Evolutionary conservation across 2,113 vertebrate genomes (phyloP).

Genomic region (Rhinoderma darwinii): DNA sequence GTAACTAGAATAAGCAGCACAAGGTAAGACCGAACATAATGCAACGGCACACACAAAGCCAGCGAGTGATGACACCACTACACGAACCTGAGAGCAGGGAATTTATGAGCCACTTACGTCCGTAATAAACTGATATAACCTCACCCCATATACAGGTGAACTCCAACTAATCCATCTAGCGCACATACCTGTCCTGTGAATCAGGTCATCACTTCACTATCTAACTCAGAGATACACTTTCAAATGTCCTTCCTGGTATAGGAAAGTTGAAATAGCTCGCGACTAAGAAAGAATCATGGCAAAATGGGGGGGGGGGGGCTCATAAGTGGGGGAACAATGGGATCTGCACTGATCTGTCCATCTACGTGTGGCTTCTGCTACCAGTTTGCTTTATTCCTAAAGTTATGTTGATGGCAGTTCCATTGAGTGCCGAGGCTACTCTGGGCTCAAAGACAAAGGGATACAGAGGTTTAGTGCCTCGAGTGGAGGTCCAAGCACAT

Average conservation of each 20-base stretch:
- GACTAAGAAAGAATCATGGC: too few species aligned
- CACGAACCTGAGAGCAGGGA: not conserved
- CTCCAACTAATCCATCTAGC: not conserved
- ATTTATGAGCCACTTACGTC: not conserved
- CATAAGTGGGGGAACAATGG: too few species aligned
- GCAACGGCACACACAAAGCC: not conserved
- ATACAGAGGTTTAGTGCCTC: too few species aligned
- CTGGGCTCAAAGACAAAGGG: too few species aligned
- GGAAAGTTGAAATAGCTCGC: not conserved
- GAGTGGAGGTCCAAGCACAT: too few species aligned
- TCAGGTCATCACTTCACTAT: not conserved
- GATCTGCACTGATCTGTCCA: too few species aligned
- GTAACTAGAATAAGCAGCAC: not conserved
- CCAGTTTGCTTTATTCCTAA: too few species aligned
- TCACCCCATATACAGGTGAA: not conserved
- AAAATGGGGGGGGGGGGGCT: too few species aligned
- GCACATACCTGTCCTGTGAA: not conserved
- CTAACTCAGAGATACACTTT: not conserved
- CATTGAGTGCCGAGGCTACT: too few species aligned
- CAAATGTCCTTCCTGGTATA: not conserved
- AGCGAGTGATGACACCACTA: not conserved
- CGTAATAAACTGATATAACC: not conserved
- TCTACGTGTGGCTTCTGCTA: too few species aligned
- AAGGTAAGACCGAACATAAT: not conserved
- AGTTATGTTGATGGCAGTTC: too few species aligned